These are phyloP conservation scores for Nanorana parkeri DNA, from an alignment of 2,113 vertebrate genomes.

Conservation along the genomic window DNA sequence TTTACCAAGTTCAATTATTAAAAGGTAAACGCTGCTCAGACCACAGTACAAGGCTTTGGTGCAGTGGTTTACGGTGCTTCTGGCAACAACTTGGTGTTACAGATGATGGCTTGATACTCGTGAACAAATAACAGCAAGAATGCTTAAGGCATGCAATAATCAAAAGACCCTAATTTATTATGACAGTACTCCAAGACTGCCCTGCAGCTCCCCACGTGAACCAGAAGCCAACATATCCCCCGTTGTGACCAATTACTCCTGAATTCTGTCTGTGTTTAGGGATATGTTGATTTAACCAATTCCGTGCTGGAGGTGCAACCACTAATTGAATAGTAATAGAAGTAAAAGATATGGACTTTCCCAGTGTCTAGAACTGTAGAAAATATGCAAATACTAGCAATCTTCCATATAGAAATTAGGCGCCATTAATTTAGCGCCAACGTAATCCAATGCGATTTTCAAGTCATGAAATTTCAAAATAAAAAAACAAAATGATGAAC, in stretches of 20 bases:
- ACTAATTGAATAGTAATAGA: too few species aligned
- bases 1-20: too few species aligned
- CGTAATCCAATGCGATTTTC: too few species aligned
- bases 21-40: too few species aligned
- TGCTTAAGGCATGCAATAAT: slow-evolving; percentile 19
- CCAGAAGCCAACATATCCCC: slow-evolving; percentile 24
- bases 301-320: background rate
- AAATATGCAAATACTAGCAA: too few species aligned
- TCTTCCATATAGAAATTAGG: too few species aligned
- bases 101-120: slow-evolving; percentile 7
- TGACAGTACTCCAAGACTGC: slow-evolving; percentile 13
- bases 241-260: background rate
- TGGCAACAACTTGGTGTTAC: background rate
- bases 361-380: too few species aligned
- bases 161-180: slow-evolving; percentile 18
- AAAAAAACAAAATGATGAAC: too few species aligned
- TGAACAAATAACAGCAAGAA: background rate
- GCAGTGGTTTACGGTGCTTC: background rate
- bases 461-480: too few species aligned
- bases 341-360: too few species aligned
- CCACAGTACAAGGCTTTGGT: too few species aligned
- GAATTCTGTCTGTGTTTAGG: background rate
- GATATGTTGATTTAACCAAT: slow-evolving; percentile 4
- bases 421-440: too few species aligned
- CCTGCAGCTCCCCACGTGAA: slow-evolving; percentile 2